These are phyloP conservation scores for Bedellia somnulentella DNA, from an alignment of 2,888 invertebrate genomes.

Conservation along the genomic window DNA sequence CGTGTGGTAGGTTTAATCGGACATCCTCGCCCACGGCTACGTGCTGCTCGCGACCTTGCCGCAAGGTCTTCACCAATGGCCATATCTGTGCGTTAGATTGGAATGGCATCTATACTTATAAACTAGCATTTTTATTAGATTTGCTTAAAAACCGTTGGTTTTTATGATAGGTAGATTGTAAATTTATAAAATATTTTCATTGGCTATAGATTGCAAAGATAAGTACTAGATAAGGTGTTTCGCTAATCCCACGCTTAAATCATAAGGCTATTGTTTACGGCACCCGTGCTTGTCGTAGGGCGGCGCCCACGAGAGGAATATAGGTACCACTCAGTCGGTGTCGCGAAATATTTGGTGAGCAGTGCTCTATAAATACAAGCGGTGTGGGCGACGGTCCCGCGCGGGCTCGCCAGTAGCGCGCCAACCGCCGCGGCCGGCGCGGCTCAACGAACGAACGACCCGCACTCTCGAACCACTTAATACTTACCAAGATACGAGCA, in stretches of 20 bases:
- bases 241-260: too few relatives aligned
- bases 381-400: constrained; percentile 53
- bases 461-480: constrained; percentile 37
- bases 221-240: too few relatives aligned
- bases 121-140: too few relatives aligned
- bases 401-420: constrained; percentile 44
- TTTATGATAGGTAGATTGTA: too few relatives aligned
- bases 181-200: too few relatives aligned
- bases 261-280: too few relatives aligned
- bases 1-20: too few relatives aligned
- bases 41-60: constrained; percentile 36
- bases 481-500: constrained; percentile 8
- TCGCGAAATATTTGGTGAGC: constrained; percentile 61
- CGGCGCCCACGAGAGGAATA: constrained; percentile 18
- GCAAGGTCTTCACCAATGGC: constrained; percentile 36
- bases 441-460: constrained; percentile 61
- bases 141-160: too few relatives aligned
- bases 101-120: too few relatives aligned
- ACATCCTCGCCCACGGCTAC: constrained; percentile 26
- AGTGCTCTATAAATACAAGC: constrained; percentile 58
- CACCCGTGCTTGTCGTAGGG: too few relatives aligned
- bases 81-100: too few relatives aligned
- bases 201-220: too few relatives aligned
- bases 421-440: constrained; percentile 57
- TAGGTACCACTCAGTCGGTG: constrained; percentile 16